Evolutionary conservation across 2,888 invertebrate genomes (phyloP).

Genomic region (Malthinus flaveolus): DNA sequence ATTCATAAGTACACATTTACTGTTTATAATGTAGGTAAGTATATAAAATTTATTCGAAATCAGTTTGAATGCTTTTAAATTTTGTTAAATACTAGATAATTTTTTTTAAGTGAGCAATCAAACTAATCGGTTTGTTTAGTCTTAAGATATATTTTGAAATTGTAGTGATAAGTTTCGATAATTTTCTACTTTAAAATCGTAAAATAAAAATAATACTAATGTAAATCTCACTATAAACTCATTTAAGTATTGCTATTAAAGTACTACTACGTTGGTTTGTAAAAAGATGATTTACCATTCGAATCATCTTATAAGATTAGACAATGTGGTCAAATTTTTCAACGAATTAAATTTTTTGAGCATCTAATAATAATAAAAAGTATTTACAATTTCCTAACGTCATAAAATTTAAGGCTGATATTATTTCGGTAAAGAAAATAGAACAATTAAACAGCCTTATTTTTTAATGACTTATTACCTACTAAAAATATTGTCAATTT

Average conservation of each 20-base stretch:
- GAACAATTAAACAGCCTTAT: constrained; percentile 15
- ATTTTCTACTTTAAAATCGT: neutral
- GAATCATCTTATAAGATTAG: neutral
- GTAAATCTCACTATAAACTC: constrained; percentile 9
- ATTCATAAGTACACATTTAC: neutral
- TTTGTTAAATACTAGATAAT: too few species aligned
- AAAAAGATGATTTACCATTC: constrained; percentile 3
- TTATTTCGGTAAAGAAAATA: constrained; percentile 5
- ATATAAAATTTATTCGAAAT: constrained; percentile 1
- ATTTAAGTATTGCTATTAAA: constrained; percentile 14
- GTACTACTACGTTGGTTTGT: constrained; percentile 3
- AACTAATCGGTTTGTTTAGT: too few species aligned
- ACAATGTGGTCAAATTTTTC: neutral
- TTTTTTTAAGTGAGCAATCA: too few species aligned
- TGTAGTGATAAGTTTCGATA: too few species aligned
- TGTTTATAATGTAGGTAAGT: neutral
- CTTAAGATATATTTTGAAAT: too few species aligned
- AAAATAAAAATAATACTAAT: neutral
- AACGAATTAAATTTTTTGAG: constrained; percentile 15
- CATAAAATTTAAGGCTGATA: constrained; percentile 19
- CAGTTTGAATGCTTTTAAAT: neutral
- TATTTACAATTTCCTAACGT: constrained; percentile 26
- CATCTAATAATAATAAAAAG: constrained; percentile 18
- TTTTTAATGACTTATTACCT: constrained; percentile 19
- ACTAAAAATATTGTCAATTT: constrained; percentile 26